Evolutionary conservation across 37 sponge, comb jelly and placozoan species (phyloP).

Genomic region (Cliona cf. orientalis): DNA sequence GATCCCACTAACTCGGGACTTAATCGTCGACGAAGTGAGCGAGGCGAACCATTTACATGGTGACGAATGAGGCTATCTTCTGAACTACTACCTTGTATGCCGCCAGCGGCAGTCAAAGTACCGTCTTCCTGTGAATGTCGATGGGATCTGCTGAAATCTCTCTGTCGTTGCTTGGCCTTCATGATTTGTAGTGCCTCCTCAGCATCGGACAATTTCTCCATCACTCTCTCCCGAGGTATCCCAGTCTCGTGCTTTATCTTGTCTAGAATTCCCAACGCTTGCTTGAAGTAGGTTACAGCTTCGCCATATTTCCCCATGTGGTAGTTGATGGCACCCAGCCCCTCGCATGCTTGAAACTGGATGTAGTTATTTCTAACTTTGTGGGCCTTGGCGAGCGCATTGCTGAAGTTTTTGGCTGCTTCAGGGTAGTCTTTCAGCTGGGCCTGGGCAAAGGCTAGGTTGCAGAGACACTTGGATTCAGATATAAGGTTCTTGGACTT

Average conservation of each 20-base stretch:
- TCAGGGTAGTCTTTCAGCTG: conserved; percentile 37
- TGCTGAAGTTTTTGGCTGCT: conserved; percentile 40
- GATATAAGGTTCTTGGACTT: conserved; percentile 24
- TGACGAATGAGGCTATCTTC: no score
- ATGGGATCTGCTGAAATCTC: no score
- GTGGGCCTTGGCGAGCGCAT: conserved; percentile 48
- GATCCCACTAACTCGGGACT: no score
- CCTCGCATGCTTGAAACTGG: conserved; percentile 77
- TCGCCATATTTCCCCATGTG: conserved; percentile 26
- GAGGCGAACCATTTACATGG: no score
- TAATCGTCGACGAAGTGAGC: no score
- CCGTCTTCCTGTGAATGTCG: no score
- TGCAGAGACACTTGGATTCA: conserved; percentile 78
- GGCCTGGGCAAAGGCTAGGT: conserved; percentile 70
- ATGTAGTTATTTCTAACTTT: conserved; percentile 25
- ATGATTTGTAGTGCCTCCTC: conserved; percentile 47
- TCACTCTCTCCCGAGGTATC: conserved; percentile 72
- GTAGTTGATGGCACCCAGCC: conserved; percentile 58
- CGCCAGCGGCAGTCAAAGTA: no score
- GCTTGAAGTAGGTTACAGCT: conserved; percentile 53
- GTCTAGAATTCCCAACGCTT: conserved; percentile 52
- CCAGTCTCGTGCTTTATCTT: conserved; percentile 63
- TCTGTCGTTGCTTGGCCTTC: background rate
- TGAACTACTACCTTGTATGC: no score
- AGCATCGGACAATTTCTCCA: conserved; percentile 80